A percentile compares a stretch with the other conserved stretches of the same genome.
Conservation (phyloP, 2,888 invertebrate genomes). For the Clistopyga incitator region DNA sequence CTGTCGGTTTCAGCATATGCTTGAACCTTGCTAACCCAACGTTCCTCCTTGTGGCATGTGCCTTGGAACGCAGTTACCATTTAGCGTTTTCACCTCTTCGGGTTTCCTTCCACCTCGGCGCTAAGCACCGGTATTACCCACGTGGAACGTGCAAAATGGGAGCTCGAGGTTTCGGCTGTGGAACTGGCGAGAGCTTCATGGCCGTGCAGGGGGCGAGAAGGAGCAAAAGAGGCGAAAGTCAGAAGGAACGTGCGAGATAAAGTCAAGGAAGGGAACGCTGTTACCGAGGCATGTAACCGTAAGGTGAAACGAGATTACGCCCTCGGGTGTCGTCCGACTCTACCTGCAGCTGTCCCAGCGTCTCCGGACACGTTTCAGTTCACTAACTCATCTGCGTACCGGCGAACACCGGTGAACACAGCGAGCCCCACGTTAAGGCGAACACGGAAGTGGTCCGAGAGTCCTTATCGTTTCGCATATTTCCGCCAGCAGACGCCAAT, state of each 20-base stretch:
- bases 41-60: not conserved
- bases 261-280: slow-evolving; percentile 32
- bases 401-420: slow-evolving; percentile 21
- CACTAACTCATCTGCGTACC: slow-evolving; percentile 35
- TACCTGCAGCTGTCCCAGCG: not conserved
- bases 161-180: not conserved
- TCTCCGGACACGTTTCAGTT: slow-evolving; percentile 33
- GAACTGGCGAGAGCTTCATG: slow-evolving; percentile 1
- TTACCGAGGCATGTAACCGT: slow-evolving; percentile 60
- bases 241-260: slow-evolving; percentile 7
- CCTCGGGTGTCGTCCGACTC: slow-evolving; percentile 69
- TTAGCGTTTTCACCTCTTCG: slow-evolving; percentile 29
- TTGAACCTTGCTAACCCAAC: slow-evolving; percentile 5
- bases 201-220: slow-evolving; percentile 4
- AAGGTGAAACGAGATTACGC: slow-evolving; percentile 71
- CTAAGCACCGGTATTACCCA: slow-evolving; percentile 13
- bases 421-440: slow-evolving; percentile 16
- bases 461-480: slow-evolving; percentile 14
- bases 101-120: not conserved
- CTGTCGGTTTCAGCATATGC: not conserved
- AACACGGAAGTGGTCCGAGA: slow-evolving; percentile 7
- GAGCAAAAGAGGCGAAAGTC: slow-evolving; percentile 17
- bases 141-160: slow-evolving; percentile 18
- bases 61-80: slow-evolving; percentile 9
- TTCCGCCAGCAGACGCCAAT: slow-evolving; percentile 14